These are phyloP conservation scores for Nomada ruficornis DNA, from an alignment of 2,888 invertebrate genomes.

Conservation along the genomic window DNA sequence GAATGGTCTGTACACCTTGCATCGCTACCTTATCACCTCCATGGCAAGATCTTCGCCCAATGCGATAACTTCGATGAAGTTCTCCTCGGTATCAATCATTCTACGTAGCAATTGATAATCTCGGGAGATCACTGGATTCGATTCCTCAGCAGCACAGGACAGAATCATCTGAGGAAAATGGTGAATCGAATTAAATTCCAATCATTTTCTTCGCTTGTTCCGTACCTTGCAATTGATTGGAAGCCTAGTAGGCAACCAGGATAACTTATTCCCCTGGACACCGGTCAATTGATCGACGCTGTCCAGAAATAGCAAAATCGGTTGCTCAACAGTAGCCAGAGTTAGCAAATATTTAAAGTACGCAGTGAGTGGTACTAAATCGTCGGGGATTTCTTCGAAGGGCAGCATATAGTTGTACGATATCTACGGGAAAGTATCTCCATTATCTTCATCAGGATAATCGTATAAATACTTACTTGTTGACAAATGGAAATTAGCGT, in stretches of 20 bases:
- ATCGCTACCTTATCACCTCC: constrained; percentile 90
- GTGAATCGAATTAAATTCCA: not conserved
- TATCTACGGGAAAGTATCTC: constrained; percentile 86
- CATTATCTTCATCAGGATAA: not conserved
- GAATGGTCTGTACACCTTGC: not conserved
- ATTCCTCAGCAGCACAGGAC: constrained; percentile 95
- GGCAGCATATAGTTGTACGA: constrained; percentile 96
- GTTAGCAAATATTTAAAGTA: constrained; percentile 97
- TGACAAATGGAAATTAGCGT: constrained; percentile 97
- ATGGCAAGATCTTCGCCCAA: constrained; percentile 97
- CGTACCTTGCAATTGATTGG: constrained; percentile 94
- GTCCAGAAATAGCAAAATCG: constrained; percentile 96
- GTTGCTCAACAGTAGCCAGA: constrained; percentile 92
- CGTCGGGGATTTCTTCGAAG: constrained; percentile 97
- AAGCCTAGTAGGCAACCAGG: constrained; percentile 97
- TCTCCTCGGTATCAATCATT: constrained; percentile 95
- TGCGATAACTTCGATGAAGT: constrained; percentile 95
- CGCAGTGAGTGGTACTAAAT: constrained; percentile 97
- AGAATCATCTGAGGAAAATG: constrained; percentile 90
- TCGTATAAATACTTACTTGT: constrained; percentile 87
- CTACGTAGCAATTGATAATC: constrained; percentile 94
- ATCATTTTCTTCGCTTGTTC: not conserved
- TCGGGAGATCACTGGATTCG: constrained; percentile 93
- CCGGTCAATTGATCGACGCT: constrained; percentile 98
- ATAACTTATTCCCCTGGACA: constrained; percentile 96